phyloP scores from a whole-genome alignment of 2,113 vertebrate genomes.

The Deroptyus accipitrinus region DNA sequence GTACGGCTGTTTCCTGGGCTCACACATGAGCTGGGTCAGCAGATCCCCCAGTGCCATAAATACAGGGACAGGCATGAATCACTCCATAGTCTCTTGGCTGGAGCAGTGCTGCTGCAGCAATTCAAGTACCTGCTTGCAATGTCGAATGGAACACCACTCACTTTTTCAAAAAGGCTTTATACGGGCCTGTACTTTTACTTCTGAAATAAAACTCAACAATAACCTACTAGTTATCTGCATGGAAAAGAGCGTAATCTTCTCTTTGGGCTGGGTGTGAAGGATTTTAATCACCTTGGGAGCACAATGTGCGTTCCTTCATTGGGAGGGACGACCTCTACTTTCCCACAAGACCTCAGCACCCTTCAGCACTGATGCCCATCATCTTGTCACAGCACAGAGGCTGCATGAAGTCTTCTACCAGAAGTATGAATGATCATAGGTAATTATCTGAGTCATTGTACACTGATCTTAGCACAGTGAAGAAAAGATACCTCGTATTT shows the following conservation, averaged over 20 bases:
- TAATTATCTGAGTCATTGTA: slow-evolving; percentile 40
- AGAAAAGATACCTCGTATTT: slow-evolving; percentile 46
- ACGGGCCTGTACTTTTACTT: not conserved
- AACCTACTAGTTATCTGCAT: not conserved
- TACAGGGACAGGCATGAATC: not conserved
- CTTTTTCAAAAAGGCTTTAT: not conserved
- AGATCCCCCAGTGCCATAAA: not conserved
- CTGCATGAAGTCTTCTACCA: slow-evolving; percentile 31
- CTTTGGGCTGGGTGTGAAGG: not conserved
- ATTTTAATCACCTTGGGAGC: not conserved
- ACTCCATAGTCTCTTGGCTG: accelerated
- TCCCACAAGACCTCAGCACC: not conserved
- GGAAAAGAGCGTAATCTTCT: not conserved
- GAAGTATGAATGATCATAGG: slow-evolving; percentile 19
- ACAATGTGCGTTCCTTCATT: not conserved
- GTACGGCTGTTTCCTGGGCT: not conserved
- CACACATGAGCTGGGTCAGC: not conserved
- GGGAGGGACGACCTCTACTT: not conserved
- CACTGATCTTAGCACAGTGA: slow-evolving; percentile 7
- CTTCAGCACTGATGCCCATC: not conserved
- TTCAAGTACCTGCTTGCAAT: not conserved
- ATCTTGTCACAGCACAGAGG: not conserved
- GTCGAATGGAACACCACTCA: not conserved
- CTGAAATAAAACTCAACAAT: not conserved
- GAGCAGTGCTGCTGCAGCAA: not conserved